Percentiles rank a stretch among this genome's conserved stretches.
These are phyloP conservation scores for Mesoligia furuncula DNA, from an alignment of 2,888 invertebrate genomes.

Conservation along the genomic window DNA sequence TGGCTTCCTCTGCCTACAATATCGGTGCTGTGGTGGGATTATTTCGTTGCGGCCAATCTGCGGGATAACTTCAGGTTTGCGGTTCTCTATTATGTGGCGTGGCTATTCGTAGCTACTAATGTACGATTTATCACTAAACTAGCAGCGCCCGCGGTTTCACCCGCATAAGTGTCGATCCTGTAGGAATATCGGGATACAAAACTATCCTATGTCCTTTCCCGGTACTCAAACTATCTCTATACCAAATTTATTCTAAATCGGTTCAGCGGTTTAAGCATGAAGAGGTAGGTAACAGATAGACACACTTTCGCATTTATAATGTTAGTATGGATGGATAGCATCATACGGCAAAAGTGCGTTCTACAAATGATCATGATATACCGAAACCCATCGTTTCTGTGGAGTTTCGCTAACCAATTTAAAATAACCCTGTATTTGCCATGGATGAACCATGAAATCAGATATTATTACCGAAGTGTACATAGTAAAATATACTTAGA, in stretches of 20 bases:
- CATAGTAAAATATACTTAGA: not conserved
- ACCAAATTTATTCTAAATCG: too few species aligned
- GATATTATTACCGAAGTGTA: not conserved
- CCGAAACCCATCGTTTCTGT: too few species aligned
- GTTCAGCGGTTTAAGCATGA: too few species aligned
- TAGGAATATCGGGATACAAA: too few species aligned
- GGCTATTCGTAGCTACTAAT: not conserved
- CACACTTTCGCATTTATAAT: too few species aligned
- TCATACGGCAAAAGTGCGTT: not conserved
- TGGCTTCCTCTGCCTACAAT: not conserved
- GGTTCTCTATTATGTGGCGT: slow-evolving; percentile 29
- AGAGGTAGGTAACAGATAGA: too few species aligned
- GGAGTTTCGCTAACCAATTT: too few species aligned
- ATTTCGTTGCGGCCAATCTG: slow-evolving; percentile 11
- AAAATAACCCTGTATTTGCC: not conserved
- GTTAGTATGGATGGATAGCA: not conserved
- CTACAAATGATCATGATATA: not conserved
- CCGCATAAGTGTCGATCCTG: too few species aligned
- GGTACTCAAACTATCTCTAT: too few species aligned
- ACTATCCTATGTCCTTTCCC: too few species aligned
- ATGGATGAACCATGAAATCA: not conserved
- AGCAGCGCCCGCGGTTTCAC: too few species aligned
- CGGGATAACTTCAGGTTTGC: slow-evolving; percentile 34
- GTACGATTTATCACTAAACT: slow-evolving; percentile 4
- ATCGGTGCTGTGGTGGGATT: slow-evolving; percentile 6